Evolutionary conservation across 1,140 invertebrate genomes (phyloP).

Genomic region (Cylas formicarius): DNA sequence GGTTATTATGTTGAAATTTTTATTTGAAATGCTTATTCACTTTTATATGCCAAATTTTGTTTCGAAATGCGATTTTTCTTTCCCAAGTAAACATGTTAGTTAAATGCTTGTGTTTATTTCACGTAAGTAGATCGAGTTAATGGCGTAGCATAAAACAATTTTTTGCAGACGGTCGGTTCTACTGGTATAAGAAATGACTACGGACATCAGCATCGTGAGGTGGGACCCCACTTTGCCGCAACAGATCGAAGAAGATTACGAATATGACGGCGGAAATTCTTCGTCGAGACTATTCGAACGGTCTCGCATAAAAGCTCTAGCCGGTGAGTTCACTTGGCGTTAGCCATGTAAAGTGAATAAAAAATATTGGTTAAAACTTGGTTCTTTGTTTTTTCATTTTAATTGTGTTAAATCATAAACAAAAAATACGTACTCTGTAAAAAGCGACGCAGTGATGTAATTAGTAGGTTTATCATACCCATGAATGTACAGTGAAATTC

Average conservation of each 20-base stretch:
- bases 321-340: slow-evolving; percentile 70
- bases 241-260: slow-evolving; percentile 90
- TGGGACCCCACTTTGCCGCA: slow-evolving; percentile 86
- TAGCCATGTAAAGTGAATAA: too few relatives aligned
- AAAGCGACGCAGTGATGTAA: too few relatives aligned
- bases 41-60: neutral
- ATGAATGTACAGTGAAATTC: too few relatives aligned
- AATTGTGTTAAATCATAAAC: too few relatives aligned
- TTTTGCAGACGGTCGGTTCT: slow-evolving; percentile 29
- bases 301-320: slow-evolving; percentile 96
- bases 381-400: too few relatives aligned
- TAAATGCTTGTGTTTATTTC: neutral
- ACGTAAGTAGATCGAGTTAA: neutral
- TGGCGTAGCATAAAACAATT: slow-evolving; percentile 2
- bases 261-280: slow-evolving; percentile 98
- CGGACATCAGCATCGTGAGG: slow-evolving; percentile 91
- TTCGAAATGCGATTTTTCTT: neutral
- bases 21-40: neutral
- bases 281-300: slow-evolving; percentile 97
- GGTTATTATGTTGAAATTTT: neutral
- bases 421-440: too few relatives aligned
- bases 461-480: too few relatives aligned
- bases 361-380: too few relatives aligned
- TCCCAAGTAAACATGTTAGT: slow-evolving; percentile 1
- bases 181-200: slow-evolving; percentile 67